Conservation (phyloP, 2,113 vertebrate species). For the Hypanus sabinus region DNA sequence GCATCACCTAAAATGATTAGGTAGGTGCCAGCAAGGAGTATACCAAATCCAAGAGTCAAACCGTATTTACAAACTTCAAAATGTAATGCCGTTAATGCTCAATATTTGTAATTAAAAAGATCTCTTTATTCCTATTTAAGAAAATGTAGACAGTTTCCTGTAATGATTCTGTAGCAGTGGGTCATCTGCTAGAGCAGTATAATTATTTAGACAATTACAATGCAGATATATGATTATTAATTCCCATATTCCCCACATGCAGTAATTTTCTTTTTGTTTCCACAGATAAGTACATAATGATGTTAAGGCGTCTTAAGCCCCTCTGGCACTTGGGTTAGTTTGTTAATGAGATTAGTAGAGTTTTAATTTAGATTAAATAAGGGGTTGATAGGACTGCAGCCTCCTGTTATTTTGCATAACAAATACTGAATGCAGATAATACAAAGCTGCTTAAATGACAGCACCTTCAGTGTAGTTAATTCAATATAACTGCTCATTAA, state of each 20-base stretch:
- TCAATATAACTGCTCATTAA: conserved; percentile 21
- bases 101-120: not conserved
- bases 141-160: not conserved
- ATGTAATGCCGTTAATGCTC: not conserved
- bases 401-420: conserved; percentile 45
- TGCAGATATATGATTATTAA: conserved; percentile 41
- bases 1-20: not conserved
- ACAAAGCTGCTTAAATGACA: conserved; percentile 39
- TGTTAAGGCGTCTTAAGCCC: conserved; percentile 48
- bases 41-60: not conserved
- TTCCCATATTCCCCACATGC: conserved; percentile 41
- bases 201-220: conserved; percentile 43
- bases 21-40: not conserved
- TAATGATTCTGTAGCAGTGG: conserved; percentile 17
- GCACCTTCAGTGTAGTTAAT: conserved; percentile 31
- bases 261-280: conserved; percentile 44
- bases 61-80: not conserved
- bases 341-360: conserved; percentile 56
- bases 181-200: conserved; percentile 41
- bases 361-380: conserved; percentile 59
- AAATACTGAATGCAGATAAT: conserved; percentile 52
- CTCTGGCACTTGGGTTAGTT: conserved; percentile 47
- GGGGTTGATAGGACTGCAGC: conserved; percentile 46
- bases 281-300: conserved; percentile 48
- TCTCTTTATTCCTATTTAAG: conserved; percentile 3